phyloP scores from a whole-genome alignment of 2,888 invertebrate genomes.

The Embidobia sp. region DNA sequence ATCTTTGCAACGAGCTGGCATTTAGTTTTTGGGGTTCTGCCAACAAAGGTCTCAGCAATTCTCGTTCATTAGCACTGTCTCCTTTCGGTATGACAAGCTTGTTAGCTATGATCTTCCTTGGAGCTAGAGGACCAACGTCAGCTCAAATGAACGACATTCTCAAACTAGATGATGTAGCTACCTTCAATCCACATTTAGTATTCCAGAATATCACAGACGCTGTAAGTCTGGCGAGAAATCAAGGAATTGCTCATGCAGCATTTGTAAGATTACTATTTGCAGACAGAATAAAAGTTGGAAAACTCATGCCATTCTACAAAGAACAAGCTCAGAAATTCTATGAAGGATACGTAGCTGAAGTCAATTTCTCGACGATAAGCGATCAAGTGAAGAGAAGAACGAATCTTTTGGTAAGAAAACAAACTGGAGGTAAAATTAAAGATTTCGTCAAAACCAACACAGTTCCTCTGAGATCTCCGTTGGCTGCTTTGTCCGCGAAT shows the following conservation, averaged over 20 bases:
- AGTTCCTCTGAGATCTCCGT: constrained; percentile 88
- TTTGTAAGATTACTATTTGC: constrained; percentile 92
- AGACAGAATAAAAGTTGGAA: constrained; percentile 88
- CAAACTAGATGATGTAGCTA: constrained; percentile 92
- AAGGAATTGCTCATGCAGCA: constrained; percentile 90
- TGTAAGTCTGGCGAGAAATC: constrained; percentile 85
- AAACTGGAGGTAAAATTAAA: constrained; percentile 88
- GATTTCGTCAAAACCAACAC: constrained; percentile 90
- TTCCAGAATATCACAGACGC: constrained; percentile 93
- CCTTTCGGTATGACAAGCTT: constrained; percentile 93
- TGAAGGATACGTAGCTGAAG: constrained; percentile 92
- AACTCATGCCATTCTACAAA: constrained; percentile 92
- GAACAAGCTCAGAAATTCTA: constrained; percentile 94
- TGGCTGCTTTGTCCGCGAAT: constrained; percentile 91
- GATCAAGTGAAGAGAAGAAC: constrained; percentile 91
- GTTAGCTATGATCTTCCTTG: constrained; percentile 94
- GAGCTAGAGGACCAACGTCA: constrained; percentile 92
- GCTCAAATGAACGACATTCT: constrained; percentile 95
- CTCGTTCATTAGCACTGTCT: constrained; percentile 90
- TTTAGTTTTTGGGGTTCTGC: constrained; percentile 91
- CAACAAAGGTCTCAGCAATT: constrained; percentile 86
- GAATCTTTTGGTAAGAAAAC: constrained; percentile 89
- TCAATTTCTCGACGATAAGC: constrained; percentile 90
- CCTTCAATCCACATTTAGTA: constrained; percentile 94
- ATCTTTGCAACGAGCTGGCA: constrained; percentile 92